Percentiles rank a stretch among this genome's conserved stretches.
Evolutionary conservation across 2,113 vertebrate genomes (phyloP).

Genomic region (Lontra canadensis): DNA sequence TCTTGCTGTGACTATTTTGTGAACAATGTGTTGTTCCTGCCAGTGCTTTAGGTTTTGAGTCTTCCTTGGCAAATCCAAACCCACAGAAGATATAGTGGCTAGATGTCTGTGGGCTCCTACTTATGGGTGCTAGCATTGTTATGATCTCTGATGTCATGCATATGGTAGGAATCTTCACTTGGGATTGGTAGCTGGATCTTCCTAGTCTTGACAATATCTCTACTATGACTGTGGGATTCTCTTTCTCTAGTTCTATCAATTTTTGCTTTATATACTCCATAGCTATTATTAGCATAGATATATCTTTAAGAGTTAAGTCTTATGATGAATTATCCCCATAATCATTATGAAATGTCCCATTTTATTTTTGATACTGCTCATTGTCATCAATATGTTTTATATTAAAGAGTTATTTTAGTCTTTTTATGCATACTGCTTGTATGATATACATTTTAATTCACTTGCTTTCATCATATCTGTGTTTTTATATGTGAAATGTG

Average conservation of each 20-base stretch:
- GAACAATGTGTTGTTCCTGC: neutral
- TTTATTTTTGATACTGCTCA: neutral
- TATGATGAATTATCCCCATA: neutral
- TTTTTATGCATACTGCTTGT: neutral
- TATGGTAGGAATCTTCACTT: neutral
- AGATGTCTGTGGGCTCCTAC: neutral
- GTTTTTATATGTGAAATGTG: neutral
- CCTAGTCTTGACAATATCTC: neutral
- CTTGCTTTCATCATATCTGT: neutral
- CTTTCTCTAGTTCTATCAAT: neutral
- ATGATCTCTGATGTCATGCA: neutral
- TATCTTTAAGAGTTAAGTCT: neutral
- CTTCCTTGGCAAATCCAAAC: neutral
- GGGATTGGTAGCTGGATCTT: neutral
- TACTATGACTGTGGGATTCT: neutral
- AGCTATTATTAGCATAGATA: neutral
- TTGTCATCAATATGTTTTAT: neutral
- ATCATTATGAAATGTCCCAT: neutral
- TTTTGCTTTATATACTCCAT: neutral
- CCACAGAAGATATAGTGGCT: neutral
- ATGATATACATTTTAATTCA: neutral
- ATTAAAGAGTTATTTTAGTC: neutral
- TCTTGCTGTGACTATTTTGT: neutral
- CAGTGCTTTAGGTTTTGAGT: neutral
- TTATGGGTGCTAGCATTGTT: neutral